These are phyloP conservation scores for Colletes collaris DNA, from an alignment of 2,888 invertebrate genomes.

Conservation along the genomic window DNA sequence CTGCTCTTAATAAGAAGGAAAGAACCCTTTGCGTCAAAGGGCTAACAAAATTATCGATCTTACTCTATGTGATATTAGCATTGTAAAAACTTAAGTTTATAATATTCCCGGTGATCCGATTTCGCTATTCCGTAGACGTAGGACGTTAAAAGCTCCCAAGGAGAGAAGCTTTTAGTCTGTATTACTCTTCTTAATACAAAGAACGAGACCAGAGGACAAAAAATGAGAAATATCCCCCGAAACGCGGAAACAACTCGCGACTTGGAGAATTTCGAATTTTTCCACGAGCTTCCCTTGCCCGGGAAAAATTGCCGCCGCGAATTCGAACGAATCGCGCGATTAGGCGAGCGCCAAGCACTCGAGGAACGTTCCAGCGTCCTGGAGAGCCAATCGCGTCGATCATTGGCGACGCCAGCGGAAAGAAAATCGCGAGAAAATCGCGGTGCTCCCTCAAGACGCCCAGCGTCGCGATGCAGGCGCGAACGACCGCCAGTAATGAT, in stretches of 20 bases:
- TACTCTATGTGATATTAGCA: no score
- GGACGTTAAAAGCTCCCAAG: constrained; percentile 1
- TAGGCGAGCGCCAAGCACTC: constrained; percentile 21
- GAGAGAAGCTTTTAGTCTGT: constrained; percentile 17
- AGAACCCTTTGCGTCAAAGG: no score
- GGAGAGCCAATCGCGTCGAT: constrained; percentile 39
- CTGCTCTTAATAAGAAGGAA: no score
- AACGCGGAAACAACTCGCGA: not conserved
- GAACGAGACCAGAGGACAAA: not conserved
- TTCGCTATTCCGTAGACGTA: not conserved
- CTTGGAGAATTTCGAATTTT: constrained; percentile 11
- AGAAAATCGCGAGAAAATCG: constrained; percentile 16
- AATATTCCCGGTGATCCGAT: not conserved
- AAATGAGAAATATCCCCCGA: not conserved
- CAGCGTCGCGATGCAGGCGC: not conserved
- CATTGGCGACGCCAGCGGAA: constrained; percentile 29
- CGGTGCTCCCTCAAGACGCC: constrained; percentile 15
- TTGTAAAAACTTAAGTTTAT: no score
- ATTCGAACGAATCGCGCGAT: constrained; percentile 14
- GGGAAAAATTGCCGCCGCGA: constrained; percentile 20
- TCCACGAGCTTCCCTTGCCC: not conserved
- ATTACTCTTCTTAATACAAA: constrained; percentile 19
- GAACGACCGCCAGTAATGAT: constrained; percentile 45
- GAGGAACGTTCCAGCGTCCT: constrained; percentile 20
- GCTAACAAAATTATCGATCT: no score